A percentile compares a stretch with the other conserved stretches of the same genome.
phyloP scores from a whole-genome alignment of 2,113 vertebrate genomes.

The Agelaius phoeniceus region DNA sequence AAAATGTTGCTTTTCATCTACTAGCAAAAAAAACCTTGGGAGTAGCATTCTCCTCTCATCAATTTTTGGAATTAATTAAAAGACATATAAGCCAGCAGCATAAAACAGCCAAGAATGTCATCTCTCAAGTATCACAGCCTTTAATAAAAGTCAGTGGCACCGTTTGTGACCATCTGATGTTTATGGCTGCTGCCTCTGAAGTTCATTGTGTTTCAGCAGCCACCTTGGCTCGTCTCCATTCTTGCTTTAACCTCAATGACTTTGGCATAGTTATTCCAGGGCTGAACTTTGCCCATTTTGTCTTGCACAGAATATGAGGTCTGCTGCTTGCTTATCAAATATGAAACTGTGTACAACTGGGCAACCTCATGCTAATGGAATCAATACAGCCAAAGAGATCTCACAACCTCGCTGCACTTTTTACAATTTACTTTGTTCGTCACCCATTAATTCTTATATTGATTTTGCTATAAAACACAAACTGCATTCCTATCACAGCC shows the following conservation, averaged over 20 bases:
- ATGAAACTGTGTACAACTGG: not conserved
- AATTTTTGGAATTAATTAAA: slow-evolving; percentile 36
- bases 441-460: slow-evolving; percentile 77
- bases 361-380: slow-evolving; percentile 37
- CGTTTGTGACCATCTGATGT: not conserved
- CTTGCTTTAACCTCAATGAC: slow-evolving; percentile 16
- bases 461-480: slow-evolving; percentile 78
- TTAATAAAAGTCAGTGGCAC: not conserved
- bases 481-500: slow-evolving; percentile 60
- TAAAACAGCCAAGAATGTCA: not conserved
- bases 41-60: not conserved
- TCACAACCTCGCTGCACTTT: slow-evolving; percentile 20
- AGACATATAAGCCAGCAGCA: not conserved
- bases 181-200: not conserved
- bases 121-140: not conserved
- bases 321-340: slow-evolving; percentile 41
- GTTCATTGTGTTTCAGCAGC: not conserved
- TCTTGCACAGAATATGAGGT: slow-evolving; percentile 1
- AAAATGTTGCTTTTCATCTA: not conserved
- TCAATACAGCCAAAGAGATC: slow-evolving; percentile 31
- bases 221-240: slow-evolving; percentile 5
- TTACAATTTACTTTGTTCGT: slow-evolving; percentile 61
- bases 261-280: not conserved
- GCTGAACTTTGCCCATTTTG: not conserved
- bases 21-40: not conserved